A percentile compares a stretch with the other conserved stretches of the same genome.
These are phyloP conservation scores for Prietella phreatophila DNA, from an alignment of 2,113 vertebrate genomes.

Conservation along the genomic window DNA sequence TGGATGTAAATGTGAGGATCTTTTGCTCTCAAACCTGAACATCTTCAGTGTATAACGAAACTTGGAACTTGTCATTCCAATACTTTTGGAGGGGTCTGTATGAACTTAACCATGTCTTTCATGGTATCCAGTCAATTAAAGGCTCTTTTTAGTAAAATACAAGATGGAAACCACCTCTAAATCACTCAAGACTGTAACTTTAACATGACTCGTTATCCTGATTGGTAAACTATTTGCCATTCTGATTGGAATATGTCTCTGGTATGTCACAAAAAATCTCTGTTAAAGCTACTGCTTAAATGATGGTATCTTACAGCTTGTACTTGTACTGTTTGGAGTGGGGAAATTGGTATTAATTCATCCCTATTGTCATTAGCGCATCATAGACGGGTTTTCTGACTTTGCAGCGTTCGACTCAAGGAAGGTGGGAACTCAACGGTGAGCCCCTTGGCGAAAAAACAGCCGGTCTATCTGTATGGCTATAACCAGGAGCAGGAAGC, in stretches of 20 bases:
- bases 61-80: too few species aligned
- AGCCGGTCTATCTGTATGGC: slow-evolving; percentile 41
- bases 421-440: slow-evolving; percentile 48
- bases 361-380: background rate
- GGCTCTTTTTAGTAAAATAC: too few species aligned
- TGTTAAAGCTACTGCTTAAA: background rate
- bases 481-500: slow-evolving; percentile 48
- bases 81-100: too few species aligned
- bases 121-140: too few species aligned
- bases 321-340: background rate
- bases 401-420: slow-evolving; percentile 60
- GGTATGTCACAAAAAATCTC: too few species aligned
- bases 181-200: background rate
- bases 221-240: background rate
- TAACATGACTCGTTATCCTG: too few species aligned
- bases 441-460: slow-evolving; percentile 51
- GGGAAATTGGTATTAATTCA: background rate
- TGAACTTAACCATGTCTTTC: too few species aligned
- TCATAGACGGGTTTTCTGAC: background rate
- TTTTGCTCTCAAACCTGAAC: too few species aligned
- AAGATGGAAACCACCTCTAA: background rate
- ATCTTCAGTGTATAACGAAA: too few species aligned
- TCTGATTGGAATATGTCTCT: background rate
- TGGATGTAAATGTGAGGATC: too few species aligned
- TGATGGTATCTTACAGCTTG: background rate